These are phyloP conservation scores for Drosophila grimshawi DNA, from an alignment of 1,140 invertebrate species.

Conservation along the genomic window DNA sequence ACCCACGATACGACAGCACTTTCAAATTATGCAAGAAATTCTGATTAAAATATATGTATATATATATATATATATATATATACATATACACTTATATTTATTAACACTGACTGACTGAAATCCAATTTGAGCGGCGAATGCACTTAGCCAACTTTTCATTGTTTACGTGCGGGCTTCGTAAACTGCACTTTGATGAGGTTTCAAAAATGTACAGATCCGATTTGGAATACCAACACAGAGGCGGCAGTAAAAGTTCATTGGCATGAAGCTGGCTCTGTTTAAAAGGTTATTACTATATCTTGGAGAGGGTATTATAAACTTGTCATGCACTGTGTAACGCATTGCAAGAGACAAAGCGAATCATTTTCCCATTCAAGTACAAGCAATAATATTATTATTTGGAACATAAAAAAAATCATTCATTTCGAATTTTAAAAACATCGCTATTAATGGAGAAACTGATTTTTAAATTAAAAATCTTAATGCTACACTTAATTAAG, in stretches of 20 bases:
- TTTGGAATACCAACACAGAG: slow-evolving; percentile 32
- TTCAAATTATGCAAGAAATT: slow-evolving; percentile 44
- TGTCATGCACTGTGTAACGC: not conserved
- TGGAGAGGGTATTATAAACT: not conserved
- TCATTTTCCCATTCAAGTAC: no score
- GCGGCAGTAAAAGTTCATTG: slow-evolving; percentile 51
- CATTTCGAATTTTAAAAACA: no score
- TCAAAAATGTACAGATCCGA: slow-evolving; percentile 16
- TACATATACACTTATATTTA: slow-evolving; percentile 8
- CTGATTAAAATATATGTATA: slow-evolving; percentile 7
- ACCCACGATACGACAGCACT: slow-evolving; percentile 3
- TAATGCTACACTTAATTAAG: no score
- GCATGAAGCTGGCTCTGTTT: slow-evolving; percentile 18
- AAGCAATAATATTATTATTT: no score
- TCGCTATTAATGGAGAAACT: no score
- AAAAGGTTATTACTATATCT: not conserved
- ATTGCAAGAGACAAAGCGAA: not conserved
- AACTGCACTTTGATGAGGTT: slow-evolving; percentile 40
- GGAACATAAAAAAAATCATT: no score
- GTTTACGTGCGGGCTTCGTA: slow-evolving; percentile 35
- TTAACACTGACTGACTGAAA: slow-evolving; percentile 35
- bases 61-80: not conserved
- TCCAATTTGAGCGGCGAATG: slow-evolving; percentile 46
- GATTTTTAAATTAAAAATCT: no score
- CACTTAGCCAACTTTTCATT: slow-evolving; percentile 32